Evolutionary conservation across 2,113 vertebrate genomes (phyloP), one percentile per base, ranked within the genome.

Genomic region (Silurus glanis): DNA sequence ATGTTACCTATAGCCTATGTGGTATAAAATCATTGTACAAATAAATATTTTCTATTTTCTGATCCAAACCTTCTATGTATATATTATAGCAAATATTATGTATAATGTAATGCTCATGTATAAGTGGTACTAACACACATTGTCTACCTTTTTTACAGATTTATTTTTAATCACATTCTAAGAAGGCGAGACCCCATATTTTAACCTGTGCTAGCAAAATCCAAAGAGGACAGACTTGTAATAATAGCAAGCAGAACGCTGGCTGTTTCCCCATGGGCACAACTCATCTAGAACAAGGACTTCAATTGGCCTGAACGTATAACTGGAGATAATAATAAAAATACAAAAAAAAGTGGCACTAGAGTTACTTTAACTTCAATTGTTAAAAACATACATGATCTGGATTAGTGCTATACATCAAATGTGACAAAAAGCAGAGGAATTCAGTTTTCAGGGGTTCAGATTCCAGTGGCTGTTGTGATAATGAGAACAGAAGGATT

Each of bases 231-330:
- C 21, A 69, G n/a, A 85, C 55, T 79, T 72, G 80, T 84, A 88
- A 83, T 83, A 89, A 79, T 83, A 84, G 75, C 75, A 62, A 55
- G 25, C 49, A 83, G 58, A 86, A 78, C 56, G 80, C 53, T 88
- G 86, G 64, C 83, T 59, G 75, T 78, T 83, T 47, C 71, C 87
- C 58, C 81, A 66, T 80, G 82, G 85, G 82, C 28, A 49, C 49
- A 28, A 74, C 79, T 85, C 71, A 85, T 83, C 78, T 89, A 86
- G 83, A 84, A 87, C 85, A 61, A 84, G 83, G 56, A 72, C 72
- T 85, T 25, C 76, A 62, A 59, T 78, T 47, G 81, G 71, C 69
- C 85, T 84, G 62, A 80, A 56, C 82, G 72, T 79, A 83, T 87
- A 89, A 89, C 72, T 89, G 72, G 37, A 85, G 71, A 83, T 85